Percentiles rank a stretch among this genome's conserved stretches.
phyloP scores from a whole-genome alignment of 2,888 invertebrate genomes.

The Molorchus minor region DNA sequence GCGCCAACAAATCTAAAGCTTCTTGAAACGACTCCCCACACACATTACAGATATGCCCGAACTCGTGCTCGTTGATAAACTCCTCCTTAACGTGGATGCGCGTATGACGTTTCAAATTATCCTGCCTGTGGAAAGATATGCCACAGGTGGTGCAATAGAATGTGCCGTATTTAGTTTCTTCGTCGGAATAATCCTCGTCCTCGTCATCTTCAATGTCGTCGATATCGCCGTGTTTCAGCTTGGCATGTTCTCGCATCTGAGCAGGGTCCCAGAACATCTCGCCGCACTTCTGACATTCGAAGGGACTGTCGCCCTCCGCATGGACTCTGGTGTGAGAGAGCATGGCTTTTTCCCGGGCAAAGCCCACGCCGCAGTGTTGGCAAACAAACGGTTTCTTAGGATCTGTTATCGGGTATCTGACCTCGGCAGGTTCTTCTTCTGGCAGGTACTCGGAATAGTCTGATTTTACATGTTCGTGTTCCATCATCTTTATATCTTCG shows the following conservation, averaged over 20 bases:
- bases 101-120: constrained; percentile 76
- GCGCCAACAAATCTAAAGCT: constrained; percentile 79
- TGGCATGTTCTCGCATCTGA: constrained; percentile 69
- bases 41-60: constrained; percentile 77
- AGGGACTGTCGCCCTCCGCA: constrained; percentile 70
- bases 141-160: constrained; percentile 79
- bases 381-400: constrained; percentile 84
- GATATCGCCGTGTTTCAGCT: constrained; percentile 67
- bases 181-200: constrained; percentile 67
- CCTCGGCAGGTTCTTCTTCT: constrained; percentile 39
- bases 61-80: constrained; percentile 61
- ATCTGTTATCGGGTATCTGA: constrained; percentile 70
- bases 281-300: constrained; percentile 81
- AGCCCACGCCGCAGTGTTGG: constrained; percentile 76
- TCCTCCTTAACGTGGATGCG: constrained; percentile 61
- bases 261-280: constrained; percentile 82
- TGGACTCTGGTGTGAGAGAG: constrained; percentile 71
- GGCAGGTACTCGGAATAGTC: constrained; percentile 54
- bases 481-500: constrained; percentile 64
- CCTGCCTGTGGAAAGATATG: constrained; percentile 80
- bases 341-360: constrained; percentile 83
- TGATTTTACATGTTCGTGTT: constrained; percentile 56
- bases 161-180: constrained; percentile 68
- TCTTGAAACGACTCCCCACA: constrained; percentile 82
- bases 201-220: constrained; percentile 60